Conservation (phyloP, 2,113 vertebrate species). For the Trochalopteron elliotii region DNA sequence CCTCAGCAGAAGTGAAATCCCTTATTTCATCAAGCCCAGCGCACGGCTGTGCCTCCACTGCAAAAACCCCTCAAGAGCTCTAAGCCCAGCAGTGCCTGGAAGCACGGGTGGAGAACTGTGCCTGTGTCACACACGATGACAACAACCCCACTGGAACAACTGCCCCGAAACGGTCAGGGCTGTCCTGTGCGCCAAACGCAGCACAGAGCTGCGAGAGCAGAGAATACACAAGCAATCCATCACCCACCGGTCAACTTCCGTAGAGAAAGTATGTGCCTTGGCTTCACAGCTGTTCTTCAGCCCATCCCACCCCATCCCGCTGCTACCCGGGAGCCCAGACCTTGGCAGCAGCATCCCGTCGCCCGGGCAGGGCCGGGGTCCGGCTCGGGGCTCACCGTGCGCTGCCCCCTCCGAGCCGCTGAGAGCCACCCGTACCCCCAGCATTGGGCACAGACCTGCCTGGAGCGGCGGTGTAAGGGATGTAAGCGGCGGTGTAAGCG, state of each 20-base stretch:
- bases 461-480: no score
- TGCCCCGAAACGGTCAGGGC: rapidly evolving
- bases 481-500: no score
- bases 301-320: background rate
- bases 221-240: background rate
- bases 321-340: background rate
- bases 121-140: rapidly evolving
- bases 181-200: background rate
- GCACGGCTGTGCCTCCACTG: background rate
- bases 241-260: background rate
- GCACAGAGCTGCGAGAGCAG: background rate
- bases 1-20: background rate
- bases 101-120: rapidly evolving
- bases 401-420: rapidly evolving
- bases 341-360: background rate
- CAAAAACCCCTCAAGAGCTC: background rate
- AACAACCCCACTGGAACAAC: background rate
- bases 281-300: background rate
- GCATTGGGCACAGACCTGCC: background rate
- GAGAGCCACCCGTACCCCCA: rapidly evolving
- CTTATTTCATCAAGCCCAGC: background rate
- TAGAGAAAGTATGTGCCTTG: background rate
- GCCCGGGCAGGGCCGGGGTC: background rate
- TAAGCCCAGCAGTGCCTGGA: background rate
- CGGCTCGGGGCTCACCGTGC: rapidly evolving